Conservation (phyloP, 2,888 invertebrate genomes). For the Eupeodes luniger region DNA sequence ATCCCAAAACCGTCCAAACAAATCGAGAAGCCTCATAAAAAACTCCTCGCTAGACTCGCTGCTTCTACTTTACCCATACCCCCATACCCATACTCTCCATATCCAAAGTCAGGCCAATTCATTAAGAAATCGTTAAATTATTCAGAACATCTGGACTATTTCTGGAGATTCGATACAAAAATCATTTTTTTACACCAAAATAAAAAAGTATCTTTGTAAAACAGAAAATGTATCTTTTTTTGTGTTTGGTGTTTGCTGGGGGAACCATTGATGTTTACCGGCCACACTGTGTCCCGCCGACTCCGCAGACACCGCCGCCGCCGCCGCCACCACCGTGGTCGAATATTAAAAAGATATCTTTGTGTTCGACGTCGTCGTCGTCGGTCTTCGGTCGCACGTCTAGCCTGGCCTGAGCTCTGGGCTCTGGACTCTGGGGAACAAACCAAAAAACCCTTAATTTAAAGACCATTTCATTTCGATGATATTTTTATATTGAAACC, state of each 20-base stretch:
- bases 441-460: slow-evolving; percentile 6
- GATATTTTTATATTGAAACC: not conserved
- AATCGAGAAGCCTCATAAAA: slow-evolving; percentile 35
- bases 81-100: too few relatives aligned
- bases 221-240: slow-evolving; percentile 15
- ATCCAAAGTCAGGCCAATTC: slow-evolving; percentile 41
- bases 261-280: slow-evolving; percentile 59
- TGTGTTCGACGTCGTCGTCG: not conserved
- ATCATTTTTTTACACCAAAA: slow-evolving; percentile 21
- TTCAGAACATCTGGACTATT: slow-evolving; percentile 69
- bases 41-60: slow-evolving; percentile 32
- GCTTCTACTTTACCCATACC: too few relatives aligned
- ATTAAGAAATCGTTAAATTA: slow-evolving; percentile 69
- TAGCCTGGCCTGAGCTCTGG: not conserved
- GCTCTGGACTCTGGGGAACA: not conserved
- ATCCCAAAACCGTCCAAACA: slow-evolving; percentile 14
- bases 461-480: slow-evolving; percentile 1
- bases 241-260: too few relatives aligned
- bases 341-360: slow-evolving; percentile 28
- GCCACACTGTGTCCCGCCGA: not conserved
- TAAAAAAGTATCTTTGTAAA: not conserved
- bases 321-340: not conserved
- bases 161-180: slow-evolving; percentile 37
- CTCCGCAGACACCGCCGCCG: not conserved
- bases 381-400: too few relatives aligned